A percentile compares a stretch with the other conserved stretches of the same genome.
Evolutionary conservation across 1,140 invertebrate genomes (phyloP).

Genomic region (Drosophila lacteicornis): DNA sequence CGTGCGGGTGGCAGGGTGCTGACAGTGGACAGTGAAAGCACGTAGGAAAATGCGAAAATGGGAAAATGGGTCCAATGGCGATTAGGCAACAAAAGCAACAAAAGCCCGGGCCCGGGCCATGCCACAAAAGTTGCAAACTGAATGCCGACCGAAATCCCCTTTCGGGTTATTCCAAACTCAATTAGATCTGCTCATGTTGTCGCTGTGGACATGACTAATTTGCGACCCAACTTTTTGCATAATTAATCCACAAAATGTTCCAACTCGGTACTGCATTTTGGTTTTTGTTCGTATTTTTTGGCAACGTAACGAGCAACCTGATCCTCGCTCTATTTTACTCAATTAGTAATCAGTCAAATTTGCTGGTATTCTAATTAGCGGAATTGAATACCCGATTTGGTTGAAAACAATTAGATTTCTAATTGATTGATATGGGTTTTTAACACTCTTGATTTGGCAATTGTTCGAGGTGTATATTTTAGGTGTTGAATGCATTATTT

Average conservation of each 20-base stretch:
- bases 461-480: background rate
- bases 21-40: background rate
- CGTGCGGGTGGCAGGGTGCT: background rate
- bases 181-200: constrained; percentile 30
- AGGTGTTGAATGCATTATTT: background rate
- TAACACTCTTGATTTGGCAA: background rate
- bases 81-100: constrained; percentile 24
- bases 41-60: background rate
- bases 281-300: background rate
- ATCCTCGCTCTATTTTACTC: background rate
- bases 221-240: constrained; percentile 16
- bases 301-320: background rate
- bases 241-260: constrained; percentile 47
- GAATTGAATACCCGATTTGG: background rate
- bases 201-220: constrained; percentile 26
- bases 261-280: constrained; percentile 11
- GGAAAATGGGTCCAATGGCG: constrained; percentile 1
- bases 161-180: constrained; percentile 42
- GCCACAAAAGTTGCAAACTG: constrained; percentile 32
- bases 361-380: constrained; percentile 32
- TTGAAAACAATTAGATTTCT: too few relatives aligned
- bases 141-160: constrained; percentile 22
- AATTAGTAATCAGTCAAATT: constrained; percentile 39
- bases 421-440: background rate
- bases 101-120: constrained; percentile 2